Evolutionary conservation across 2,113 vertebrate genomes (phyloP), one percentile per base, ranked within the genome.

Genomic region (Zingel zingel): DNA sequence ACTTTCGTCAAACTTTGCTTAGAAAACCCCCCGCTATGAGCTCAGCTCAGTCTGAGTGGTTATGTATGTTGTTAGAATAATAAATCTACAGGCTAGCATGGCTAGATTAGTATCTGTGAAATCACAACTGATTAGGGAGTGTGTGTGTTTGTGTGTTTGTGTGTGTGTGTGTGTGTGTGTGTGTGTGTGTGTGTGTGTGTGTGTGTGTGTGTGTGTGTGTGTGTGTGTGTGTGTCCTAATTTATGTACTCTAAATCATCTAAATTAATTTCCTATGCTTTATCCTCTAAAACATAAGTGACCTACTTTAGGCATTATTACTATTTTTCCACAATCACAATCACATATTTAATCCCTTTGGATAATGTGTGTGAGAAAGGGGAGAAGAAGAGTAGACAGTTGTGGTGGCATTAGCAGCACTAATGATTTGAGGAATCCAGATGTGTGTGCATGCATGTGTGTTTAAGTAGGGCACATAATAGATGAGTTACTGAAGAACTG

Each of bases 241-340:
- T 86, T 78, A 86, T 83, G 25, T 79, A 68, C 82, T 82, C 80
- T 77, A 84, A 84, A 88, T 87, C 71, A 88, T 91, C 83, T 77
- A 81, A 92, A 92, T 91, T 64, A 91, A 93, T 92, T 92, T 90
- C 90, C 85, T 83, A 67, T 86, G 86, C 82, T 90, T 86, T 78
- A 92, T 91, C 88, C 90, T 91, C 74, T 86, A 76, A 93, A 90
- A 92, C 81, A 91, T 83, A 89, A 87, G 86, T 86, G 91, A 92
- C 91, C 93, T 91, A 93, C 85, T 94, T 94, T 81, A 74, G 71
- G 81, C 71, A 63, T 90, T 87, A 86, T 77, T 76, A 85, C 59
- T 58, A 53, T 90, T 86, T 80, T 74, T 84, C 80, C 74, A 74
- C 77, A 84, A 63, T 86, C n/a, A 19, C 74, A 80, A 47, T 14